Evolutionary conservation across 2,113 vertebrate species (phyloP).

Genomic region (Eulacestoma nigropectus): DNA sequence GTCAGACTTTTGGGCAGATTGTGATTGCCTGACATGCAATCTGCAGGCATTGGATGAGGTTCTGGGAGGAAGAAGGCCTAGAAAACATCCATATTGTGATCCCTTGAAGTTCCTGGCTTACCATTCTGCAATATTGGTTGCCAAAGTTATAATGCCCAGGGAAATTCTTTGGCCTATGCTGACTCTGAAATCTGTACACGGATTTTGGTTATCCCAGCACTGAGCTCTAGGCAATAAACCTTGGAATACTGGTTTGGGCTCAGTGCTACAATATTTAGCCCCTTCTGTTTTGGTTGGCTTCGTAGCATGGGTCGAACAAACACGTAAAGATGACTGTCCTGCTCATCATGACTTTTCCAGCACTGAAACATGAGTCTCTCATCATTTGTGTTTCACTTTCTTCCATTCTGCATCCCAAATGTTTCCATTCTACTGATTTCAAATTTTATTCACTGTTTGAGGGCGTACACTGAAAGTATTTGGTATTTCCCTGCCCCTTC

Average conservation of each 20-base stretch:
- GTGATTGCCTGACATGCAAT: background rate
- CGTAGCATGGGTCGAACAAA: background rate
- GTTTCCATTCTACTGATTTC: background rate
- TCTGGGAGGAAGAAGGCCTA: background rate
- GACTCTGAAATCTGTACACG: background rate
- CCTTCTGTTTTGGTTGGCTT: background rate
- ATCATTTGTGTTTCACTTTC: conserved; percentile 2
- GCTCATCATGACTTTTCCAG: conserved; percentile 7
- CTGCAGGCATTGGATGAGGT: background rate
- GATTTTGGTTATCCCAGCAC: background rate
- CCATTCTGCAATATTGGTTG: background rate
- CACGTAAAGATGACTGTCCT: background rate
- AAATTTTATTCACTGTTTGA: background rate
- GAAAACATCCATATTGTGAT: background rate
- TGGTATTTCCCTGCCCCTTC: conserved; percentile 27
- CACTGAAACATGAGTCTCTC: background rate
- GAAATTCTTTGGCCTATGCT: background rate
- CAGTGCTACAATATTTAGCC: background rate
- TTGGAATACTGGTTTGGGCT: background rate
- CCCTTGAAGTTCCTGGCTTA: background rate
- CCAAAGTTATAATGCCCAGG: background rate
- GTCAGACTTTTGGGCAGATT: background rate
- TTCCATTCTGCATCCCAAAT: conserved; percentile 14
- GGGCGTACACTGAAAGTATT: background rate
- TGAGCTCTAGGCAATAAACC: background rate